Evolutionary conservation across 2,888 invertebrate genomes (phyloP).

Genomic region (Rhopalosiphum nymphaeae): DNA sequence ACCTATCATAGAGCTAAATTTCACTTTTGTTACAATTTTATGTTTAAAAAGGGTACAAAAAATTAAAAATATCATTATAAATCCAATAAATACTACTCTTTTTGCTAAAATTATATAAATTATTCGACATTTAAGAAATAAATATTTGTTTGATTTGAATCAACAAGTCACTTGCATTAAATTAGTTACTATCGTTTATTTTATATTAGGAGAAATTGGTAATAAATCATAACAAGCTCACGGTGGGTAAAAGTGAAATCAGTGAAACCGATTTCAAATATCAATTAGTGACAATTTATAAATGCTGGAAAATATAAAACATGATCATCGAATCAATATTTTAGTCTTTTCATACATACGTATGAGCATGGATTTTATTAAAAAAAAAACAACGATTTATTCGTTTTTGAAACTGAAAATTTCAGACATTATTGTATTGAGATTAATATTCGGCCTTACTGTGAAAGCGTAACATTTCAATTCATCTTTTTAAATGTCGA

Average conservation of each 20-base stretch:
- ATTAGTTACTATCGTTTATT: not conserved
- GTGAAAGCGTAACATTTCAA: conserved; percentile 61
- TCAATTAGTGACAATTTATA: not conserved
- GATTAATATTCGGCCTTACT: conserved; percentile 9
- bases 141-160: not conserved
- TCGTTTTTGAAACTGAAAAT: not conserved
- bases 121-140: not conserved
- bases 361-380: not conserved
- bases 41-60: not conserved
- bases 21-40: not conserved
- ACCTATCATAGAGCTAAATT: not conserved
- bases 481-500: conserved; percentile 55
- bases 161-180: not conserved
- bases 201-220: conserved; percentile 27
- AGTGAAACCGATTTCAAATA: conserved; percentile 56
- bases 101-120: not conserved
- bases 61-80: not conserved
- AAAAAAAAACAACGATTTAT: not conserved
- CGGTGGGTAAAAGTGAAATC: conserved; percentile 61
- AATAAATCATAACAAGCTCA: conserved; percentile 25
- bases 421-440: not conserved
- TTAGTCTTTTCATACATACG: not conserved
- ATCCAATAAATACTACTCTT: not conserved
- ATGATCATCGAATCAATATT: conserved; percentile 3
- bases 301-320: conserved; percentile 19